Percentiles rank a stretch among this genome's conserved stretches.
Evolutionary conservation across 2,888 invertebrate species (phyloP).

Genomic region (Campoplex nolae): DNA sequence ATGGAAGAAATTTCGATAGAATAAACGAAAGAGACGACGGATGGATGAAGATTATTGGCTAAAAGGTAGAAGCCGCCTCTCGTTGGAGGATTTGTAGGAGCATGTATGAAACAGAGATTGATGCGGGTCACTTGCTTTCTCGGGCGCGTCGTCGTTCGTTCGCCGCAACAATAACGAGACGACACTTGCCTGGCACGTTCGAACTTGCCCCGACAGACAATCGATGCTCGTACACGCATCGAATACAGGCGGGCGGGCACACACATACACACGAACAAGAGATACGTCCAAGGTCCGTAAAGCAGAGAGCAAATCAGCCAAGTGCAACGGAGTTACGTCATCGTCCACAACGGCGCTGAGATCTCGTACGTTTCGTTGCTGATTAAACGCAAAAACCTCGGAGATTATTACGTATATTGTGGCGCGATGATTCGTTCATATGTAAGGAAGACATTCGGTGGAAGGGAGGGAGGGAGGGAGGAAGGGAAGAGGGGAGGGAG

Average conservation of each 20-base stretch:
- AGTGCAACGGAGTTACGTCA: constrained; percentile 64
- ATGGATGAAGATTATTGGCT: neutral
- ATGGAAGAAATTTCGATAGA: neutral
- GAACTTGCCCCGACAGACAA: constrained; percentile 30
- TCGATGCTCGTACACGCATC: constrained; percentile 51
- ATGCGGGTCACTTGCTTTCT: constrained; percentile 49
- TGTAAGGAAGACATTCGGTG: constrained; percentile 52
- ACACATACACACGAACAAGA: constrained; percentile 22
- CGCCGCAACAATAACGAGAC: constrained; percentile 40
- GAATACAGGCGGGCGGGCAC: neutral
- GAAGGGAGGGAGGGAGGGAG: constrained; percentile 45
- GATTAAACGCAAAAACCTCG: constrained; percentile 35
- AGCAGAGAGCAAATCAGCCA: constrained; percentile 26
- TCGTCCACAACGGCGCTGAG: constrained; percentile 49
- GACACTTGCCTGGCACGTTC: constrained; percentile 41
- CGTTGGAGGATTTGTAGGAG: constrained; percentile 13
- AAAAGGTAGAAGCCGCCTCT: neutral
- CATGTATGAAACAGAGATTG: constrained; percentile 20
- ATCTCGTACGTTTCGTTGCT: constrained; percentile 38
- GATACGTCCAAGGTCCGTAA: constrained; percentile 48
- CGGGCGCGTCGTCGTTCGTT: constrained; percentile 41
- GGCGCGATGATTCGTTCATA: constrained; percentile 45
- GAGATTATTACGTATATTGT: constrained; percentile 17
- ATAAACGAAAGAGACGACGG: constrained; percentile 20
- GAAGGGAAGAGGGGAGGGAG: constrained; percentile 9